These are phyloP conservation scores for Falco columbarius DNA, from an alignment of 2,797 vertebrate genomes.

Conservation along the genomic window DNA sequence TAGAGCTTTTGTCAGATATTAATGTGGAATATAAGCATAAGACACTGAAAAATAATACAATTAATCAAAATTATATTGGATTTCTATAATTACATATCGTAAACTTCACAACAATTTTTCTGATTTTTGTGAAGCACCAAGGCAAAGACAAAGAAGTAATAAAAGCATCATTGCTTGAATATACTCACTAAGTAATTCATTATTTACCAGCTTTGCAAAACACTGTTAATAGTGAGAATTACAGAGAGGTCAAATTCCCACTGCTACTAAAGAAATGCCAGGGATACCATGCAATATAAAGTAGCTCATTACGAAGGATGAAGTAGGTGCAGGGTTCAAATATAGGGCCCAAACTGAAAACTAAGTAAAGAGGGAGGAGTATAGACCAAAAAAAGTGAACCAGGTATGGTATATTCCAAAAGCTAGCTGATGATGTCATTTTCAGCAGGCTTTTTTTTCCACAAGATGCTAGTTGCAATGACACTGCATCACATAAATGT, in stretches of 20 bases:
- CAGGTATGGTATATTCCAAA: background rate
- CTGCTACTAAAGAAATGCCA: background rate
- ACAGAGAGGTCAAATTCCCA: background rate
- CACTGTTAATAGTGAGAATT: background rate
- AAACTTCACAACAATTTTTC: background rate
- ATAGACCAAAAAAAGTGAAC: background rate
- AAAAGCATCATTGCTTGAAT: background rate
- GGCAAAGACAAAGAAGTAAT: slow-evolving; percentile 15
- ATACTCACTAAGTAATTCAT: background rate
- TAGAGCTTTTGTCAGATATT: background rate
- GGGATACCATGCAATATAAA: background rate
- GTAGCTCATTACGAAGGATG: background rate
- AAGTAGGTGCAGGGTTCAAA: background rate
- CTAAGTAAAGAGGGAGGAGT: background rate
- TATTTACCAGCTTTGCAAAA: slow-evolving; percentile 45
- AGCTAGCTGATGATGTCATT: slow-evolving; percentile 47
- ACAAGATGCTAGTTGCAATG: background rate
- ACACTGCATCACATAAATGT: background rate
- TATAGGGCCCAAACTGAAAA: background rate
- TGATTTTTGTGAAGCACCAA: background rate
- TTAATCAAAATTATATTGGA: background rate
- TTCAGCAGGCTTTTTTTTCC: slow-evolving; percentile 47
- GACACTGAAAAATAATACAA: background rate
- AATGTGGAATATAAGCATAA: background rate
- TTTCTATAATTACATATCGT: slow-evolving; percentile 2